A percentile compares a stretch with the other conserved stretches of the same genome.
Conservation (phyloP, 2,113 vertebrate genomes). For the Tichodroma muraria region DNA sequence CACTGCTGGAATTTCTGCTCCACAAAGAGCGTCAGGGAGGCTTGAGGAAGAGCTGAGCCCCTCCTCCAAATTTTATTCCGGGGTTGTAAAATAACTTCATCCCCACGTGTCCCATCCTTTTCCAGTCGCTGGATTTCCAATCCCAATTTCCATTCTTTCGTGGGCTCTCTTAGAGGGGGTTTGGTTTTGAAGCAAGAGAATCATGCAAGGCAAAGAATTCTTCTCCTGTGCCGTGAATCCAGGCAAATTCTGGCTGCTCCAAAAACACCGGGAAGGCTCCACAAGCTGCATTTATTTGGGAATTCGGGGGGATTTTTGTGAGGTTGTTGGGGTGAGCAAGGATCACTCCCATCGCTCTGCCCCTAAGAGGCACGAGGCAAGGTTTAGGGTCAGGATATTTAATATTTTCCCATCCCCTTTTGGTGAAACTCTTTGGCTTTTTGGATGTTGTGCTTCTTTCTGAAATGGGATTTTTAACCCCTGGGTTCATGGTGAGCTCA, state of each 20-base stretch:
- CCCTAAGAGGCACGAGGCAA: accelerated
- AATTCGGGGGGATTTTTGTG: background rate
- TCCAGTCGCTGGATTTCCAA: background rate
- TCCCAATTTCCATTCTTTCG: accelerated
- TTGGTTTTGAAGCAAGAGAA: background rate
- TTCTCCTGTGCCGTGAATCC: background rate
- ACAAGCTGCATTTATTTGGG: background rate
- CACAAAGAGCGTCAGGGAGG: background rate
- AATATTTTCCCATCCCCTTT: background rate
- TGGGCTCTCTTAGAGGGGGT: background rate
- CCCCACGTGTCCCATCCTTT: background rate
- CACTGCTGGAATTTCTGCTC: background rate
- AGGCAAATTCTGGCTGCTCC: background rate
- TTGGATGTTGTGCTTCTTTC: background rate
- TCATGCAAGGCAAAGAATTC: accelerated
- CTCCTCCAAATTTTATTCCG: background rate
- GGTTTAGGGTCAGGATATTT: background rate
- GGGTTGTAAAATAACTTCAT: background rate
- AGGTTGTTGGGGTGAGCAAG: background rate
- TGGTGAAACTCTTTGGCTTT: background rate
- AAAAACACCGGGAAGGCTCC: accelerated
- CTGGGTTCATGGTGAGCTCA: background rate
- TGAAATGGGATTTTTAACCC: background rate
- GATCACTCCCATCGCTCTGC: background rate
- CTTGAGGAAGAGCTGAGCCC: background rate